Percentiles rank a stretch among this genome's conserved stretches.
Evolutionary conservation across 23 tunicate species (phyloP).

Genomic region (Diplosoma virens): DNA sequence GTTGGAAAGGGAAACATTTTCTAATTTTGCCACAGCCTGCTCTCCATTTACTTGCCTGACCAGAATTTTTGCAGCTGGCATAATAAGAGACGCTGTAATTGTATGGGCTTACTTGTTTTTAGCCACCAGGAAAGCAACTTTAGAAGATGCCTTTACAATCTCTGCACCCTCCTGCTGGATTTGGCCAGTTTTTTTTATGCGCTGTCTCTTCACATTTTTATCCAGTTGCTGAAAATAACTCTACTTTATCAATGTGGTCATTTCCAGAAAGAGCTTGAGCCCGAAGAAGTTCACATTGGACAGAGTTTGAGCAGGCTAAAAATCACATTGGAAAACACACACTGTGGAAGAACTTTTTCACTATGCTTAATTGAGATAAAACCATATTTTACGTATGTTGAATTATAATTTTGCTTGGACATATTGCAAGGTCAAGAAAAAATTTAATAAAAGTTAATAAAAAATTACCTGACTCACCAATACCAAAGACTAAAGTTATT

Average conservation of each 20-base stretch:
- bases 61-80: conserved; percentile 21
- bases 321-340: neutral
- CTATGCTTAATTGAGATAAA: conserved; percentile 18
- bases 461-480: neutral
- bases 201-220: conserved; percentile 18
- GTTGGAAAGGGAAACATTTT: conserved; percentile 29
- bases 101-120: conserved; percentile 20
- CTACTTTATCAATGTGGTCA: conserved; percentile 2
- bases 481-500: conserved; percentile 4
- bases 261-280: neutral
- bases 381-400: conserved; percentile 37
- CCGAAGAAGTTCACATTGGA: neutral
- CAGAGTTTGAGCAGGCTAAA: conserved; percentile 2
- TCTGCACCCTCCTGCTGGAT: conserved; percentile 19
- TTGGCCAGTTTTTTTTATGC: conserved; percentile 31
- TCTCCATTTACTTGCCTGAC: conserved; percentile 12
- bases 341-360: conserved; percentile 11
- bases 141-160: conserved; percentile 29
- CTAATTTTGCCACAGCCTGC: conserved; percentile 31
- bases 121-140: conserved; percentile 41
- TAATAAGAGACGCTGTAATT: conserved; percentile 16
- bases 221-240: conserved; percentile 17
- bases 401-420: conserved; percentile 52
- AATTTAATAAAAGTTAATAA: conserved; percentile 12
- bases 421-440: conserved; percentile 38